A percentile compares a stretch with the other conserved stretches of the same genome.
Conservation (phyloP, 2,888 invertebrate species). For the Phyllotreta cruciferae region DNA sequence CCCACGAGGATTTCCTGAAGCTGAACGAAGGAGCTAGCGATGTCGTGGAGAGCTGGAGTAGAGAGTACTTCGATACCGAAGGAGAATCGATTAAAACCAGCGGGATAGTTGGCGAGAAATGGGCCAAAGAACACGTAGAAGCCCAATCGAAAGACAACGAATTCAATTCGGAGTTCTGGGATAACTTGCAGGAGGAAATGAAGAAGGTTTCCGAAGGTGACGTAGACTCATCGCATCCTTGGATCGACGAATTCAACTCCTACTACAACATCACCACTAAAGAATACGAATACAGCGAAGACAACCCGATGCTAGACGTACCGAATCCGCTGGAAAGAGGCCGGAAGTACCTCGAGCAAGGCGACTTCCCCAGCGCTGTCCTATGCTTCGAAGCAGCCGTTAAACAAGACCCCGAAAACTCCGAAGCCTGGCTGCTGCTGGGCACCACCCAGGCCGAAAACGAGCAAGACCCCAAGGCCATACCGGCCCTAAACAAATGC, state of each 20-base stretch:
- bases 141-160: slow-evolving; percentile 54
- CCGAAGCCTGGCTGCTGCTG: slow-evolving; percentile 85
- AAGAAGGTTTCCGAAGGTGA: slow-evolving; percentile 75
- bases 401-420: slow-evolving; percentile 78
- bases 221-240: slow-evolving; percentile 68
- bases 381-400: slow-evolving; percentile 96
- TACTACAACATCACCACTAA: slow-evolving; percentile 68
- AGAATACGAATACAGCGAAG: slow-evolving; percentile 81
- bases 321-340: slow-evolving; percentile 86
- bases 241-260: slow-evolving; percentile 74
- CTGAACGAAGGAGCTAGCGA: slow-evolving; percentile 74
- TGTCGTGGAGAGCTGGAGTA: slow-evolving; percentile 64
- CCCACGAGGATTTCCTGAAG: slow-evolving; percentile 73
- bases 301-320: slow-evolving; percentile 84
- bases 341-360: slow-evolving; percentile 79
- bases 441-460: slow-evolving; percentile 97
- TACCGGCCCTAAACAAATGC: slow-evolving; percentile 88
- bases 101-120: slow-evolving; percentile 47
- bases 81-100: slow-evolving; percentile 47
- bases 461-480: slow-evolving; percentile 94
- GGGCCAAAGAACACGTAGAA: slow-evolving; percentile 56
- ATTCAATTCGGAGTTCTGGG: slow-evolving; percentile 70
- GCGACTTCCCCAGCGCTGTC: slow-evolving; percentile 95
- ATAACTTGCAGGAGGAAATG: slow-evolving; percentile 77
- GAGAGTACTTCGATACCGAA: slow-evolving; percentile 57